phyloP scores from a whole-genome alignment of 2,888 invertebrate genomes.

The Pterostichus niger region DNA sequence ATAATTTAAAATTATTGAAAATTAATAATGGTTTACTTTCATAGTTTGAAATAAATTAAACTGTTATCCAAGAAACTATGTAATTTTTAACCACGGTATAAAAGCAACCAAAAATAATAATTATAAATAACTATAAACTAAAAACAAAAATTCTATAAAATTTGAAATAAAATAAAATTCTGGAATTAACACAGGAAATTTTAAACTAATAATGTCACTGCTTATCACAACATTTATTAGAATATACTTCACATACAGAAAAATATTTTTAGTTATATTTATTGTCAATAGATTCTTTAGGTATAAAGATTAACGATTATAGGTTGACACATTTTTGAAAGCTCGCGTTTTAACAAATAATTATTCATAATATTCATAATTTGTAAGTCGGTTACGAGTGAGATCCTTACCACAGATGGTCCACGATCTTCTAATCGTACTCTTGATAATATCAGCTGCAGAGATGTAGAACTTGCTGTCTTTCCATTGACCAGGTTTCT shows the following conservation, averaged over 20 bases:
- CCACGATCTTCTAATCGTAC: constrained; percentile 85
- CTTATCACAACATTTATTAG: constrained; percentile 46
- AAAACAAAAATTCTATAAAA: neutral
- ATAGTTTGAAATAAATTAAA: too few relatives aligned
- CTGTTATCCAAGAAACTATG: too few relatives aligned
- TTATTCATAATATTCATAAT: constrained; percentile 20
- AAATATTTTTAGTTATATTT: constrained; percentile 32
- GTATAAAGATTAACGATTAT: neutral
- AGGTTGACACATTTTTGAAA: constrained; percentile 34
- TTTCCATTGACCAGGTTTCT: constrained; percentile 79
- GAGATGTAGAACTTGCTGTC: constrained; percentile 78
- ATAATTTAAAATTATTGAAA: too few relatives aligned
- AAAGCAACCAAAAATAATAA: neutral
- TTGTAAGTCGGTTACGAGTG: constrained; percentile 53
- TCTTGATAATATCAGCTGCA: constrained; percentile 83
- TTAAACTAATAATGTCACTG: constrained; percentile 1
- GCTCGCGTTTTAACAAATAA: neutral
- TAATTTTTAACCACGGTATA: too few relatives aligned
- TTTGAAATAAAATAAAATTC: constrained; percentile 25
- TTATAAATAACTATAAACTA: neutral
- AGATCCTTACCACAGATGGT: constrained; percentile 83
- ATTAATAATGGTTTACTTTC: too few relatives aligned
- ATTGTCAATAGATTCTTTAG: constrained; percentile 12
- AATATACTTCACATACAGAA: constrained; percentile 37
- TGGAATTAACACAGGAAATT: constrained; percentile 33